Evolutionary conservation across 2,797 vertebrate species (phyloP), one percentile per base, ranked within the genome.

Genomic region (Gallinago stenura): DNA sequence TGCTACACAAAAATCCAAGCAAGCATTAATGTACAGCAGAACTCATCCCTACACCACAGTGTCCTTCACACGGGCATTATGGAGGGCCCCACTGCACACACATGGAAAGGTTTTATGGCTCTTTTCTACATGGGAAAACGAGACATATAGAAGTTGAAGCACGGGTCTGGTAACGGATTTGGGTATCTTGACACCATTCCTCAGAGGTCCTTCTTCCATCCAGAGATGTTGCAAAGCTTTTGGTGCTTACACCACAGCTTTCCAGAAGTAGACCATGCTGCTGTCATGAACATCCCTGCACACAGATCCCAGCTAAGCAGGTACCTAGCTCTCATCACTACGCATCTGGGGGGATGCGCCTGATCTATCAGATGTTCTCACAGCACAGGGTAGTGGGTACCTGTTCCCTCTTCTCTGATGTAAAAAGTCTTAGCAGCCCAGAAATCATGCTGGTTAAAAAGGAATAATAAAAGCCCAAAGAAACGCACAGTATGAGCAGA

Each of bases 131-230:
- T 22, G 33, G 33, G 12, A 9, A 76, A 76, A n/a, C 15, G 25
- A 79, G 53, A 45, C 33, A 21, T 1, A 7, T 1, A 9, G 33
- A 45, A 43, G 25, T 15, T 21, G n/a, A 80, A 60, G 35, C 30
- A 50, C 0, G 0, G 5, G 17, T 15, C 30, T 56, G 15, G 31
- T 9, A 11, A 9, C 0, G 2, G 45, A 9, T 5, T 35, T 30
- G 12, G 10, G 28, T 25, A 43, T 30, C 10, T 8, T 28, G 15
- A 5, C 66, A 61, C 11, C 43, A 6, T 28, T 70, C 13, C 51
- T 68, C 21, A 61, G 33, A 41, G 73, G 35, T 11, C 15, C 64
- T 77, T 33, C 61, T 62, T 17, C 13, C 3, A 39, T 53, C 51
- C 66, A 58, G 85, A 58, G 78, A 5, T 31, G 70, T 60, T 69